Evolutionary conservation across 2,888 invertebrate species (phyloP).

Genomic region (Euclidia mi): DNA sequence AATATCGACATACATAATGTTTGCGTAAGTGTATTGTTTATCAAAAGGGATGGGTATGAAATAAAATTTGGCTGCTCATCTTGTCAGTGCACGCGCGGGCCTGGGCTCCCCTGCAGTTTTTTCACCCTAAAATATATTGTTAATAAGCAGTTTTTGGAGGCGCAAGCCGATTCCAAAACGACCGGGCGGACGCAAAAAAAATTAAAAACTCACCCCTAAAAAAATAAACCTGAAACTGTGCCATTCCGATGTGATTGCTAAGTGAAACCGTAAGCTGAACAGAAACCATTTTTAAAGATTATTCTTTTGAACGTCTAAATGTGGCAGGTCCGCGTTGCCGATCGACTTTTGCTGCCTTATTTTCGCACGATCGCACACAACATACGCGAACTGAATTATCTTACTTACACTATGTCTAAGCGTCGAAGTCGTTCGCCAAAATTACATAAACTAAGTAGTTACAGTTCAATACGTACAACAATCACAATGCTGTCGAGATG

Average conservation of each 20-base stretch:
- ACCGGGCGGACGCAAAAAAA: neutral
- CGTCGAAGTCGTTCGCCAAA: neutral
- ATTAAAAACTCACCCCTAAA: constrained; percentile 12
- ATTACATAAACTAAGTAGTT: neutral
- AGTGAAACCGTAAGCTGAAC: constrained; percentile 10
- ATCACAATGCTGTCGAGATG: constrained; percentile 36
- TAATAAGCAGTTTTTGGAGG: too few relatives aligned
- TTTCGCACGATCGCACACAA: neutral
- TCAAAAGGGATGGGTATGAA: constrained; percentile 65
- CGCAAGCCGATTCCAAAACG: neutral
- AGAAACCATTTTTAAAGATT: constrained; percentile 7
- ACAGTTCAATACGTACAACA: constrained; percentile 17
- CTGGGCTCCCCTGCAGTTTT: constrained; percentile 68
- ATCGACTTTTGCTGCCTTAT: constrained; percentile 7
- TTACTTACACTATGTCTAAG: constrained; percentile 5
- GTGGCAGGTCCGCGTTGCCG: neutral
- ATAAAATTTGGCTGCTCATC: constrained; percentile 77
- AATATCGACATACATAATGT: constrained; percentile 53
- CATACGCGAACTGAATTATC: constrained; percentile 2
- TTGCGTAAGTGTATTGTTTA: constrained; percentile 67
- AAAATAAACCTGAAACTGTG: constrained; percentile 5
- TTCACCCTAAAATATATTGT: constrained; percentile 65
- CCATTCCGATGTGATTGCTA: constrained; percentile 13
- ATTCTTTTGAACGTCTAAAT: constrained; percentile 2
- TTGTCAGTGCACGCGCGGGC: constrained; percentile 62